A percentile compares a stretch with the other conserved stretches of the same genome.
These are phyloP conservation scores for Hippopotamyrus pictus DNA, from an alignment of 2,797 vertebrate species.

Conservation along the genomic window DNA sequence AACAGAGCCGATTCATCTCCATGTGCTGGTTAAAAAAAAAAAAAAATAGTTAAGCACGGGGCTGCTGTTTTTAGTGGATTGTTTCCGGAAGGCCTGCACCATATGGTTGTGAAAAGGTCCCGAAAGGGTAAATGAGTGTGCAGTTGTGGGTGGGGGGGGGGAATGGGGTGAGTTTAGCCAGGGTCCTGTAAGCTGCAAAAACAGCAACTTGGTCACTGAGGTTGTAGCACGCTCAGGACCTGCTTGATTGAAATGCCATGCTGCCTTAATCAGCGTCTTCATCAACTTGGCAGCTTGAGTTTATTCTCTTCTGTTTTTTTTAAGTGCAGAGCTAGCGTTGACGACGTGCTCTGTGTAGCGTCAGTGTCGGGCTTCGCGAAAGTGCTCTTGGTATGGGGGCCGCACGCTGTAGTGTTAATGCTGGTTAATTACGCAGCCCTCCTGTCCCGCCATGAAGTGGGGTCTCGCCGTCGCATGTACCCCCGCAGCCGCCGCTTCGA, in stretches of 20 bases:
- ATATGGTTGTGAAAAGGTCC: slow-evolving; percentile 41
- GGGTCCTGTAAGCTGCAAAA: slow-evolving; percentile 37
- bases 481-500: background rate
- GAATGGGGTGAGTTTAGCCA: background rate
- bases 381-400: background rate
- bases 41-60: slow-evolving; percentile 36
- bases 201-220: slow-evolving; percentile 38
- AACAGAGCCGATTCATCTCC: slow-evolving; percentile 41
- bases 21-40: slow-evolving; percentile 31
- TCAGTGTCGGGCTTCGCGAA: background rate
- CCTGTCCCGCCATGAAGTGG: background rate
- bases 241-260: slow-evolving; percentile 46
- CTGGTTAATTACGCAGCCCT: background rate
- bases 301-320: slow-evolving; percentile 4
- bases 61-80: slow-evolving; percentile 49
- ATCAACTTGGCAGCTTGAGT: slow-evolving; percentile 34
- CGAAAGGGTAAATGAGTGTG: slow-evolving; percentile 34
- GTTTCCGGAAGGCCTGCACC: slow-evolving; percentile 44
- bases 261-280: slow-evolving; percentile 43
- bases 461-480: background rate
- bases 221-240: slow-evolving; percentile 33
- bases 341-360: background rate
- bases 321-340: background rate
- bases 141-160: slow-evolving; percentile 25
- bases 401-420: background rate